These are phyloP conservation scores for Cephalotes varians DNA, from an alignment of 2,888 invertebrate species.

Conservation along the genomic window DNA sequence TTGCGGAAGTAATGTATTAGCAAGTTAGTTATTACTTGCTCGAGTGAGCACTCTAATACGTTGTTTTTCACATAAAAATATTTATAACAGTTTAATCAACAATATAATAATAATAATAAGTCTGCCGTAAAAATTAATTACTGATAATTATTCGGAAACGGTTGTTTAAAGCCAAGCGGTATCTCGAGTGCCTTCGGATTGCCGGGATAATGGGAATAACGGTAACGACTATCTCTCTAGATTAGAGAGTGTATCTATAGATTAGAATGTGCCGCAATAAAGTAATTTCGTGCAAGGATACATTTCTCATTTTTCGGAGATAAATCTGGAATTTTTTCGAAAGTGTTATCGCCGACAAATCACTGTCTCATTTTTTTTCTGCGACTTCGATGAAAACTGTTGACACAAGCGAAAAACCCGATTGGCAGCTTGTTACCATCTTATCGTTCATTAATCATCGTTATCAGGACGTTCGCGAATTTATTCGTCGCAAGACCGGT, in stretches of 20 bases:
- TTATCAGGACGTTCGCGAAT: constrained; percentile 28
- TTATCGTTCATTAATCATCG: constrained; percentile 54
- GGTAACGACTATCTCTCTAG: not conserved
- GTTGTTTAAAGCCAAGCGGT: not conserved
- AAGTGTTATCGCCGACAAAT: not conserved
- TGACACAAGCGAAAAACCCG: not conserved
- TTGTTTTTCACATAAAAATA: not conserved
- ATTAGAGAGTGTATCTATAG: not conserved
- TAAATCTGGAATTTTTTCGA: not conserved
- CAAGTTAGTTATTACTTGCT: not conserved
- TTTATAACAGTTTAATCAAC: not conserved
- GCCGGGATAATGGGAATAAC: constrained; percentile 11
- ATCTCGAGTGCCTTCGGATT: not conserved
- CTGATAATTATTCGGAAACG: not conserved
- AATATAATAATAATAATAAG: not conserved
- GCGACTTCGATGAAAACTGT: not conserved
- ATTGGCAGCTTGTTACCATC: constrained; percentile 15
- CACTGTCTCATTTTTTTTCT: not conserved
- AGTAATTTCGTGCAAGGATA: not conserved
- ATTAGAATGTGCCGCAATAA: not conserved
- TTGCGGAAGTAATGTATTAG: not conserved
- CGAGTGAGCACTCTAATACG: not conserved
- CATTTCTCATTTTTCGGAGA: not conserved
- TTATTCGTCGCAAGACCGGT: constrained; percentile 20
- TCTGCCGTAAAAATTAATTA: not conserved